Evolutionary conservation across 2,113 vertebrate genomes (phyloP).

Genomic region (Cygnus atratus): DNA sequence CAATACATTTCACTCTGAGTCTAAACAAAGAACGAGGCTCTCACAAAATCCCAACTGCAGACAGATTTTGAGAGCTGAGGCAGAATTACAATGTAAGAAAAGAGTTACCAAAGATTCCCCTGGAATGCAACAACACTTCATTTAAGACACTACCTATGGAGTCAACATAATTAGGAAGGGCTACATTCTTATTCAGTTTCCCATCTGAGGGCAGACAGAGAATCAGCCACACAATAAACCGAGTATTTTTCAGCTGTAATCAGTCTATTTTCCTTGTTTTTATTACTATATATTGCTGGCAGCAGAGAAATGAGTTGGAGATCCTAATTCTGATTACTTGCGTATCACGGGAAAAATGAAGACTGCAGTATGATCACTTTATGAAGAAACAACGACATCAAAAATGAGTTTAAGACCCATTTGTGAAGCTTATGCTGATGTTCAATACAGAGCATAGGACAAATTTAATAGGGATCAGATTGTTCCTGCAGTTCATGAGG

Average conservation of each 20-base stretch:
- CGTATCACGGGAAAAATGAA: neutral
- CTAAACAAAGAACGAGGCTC: slow-evolving; percentile 18
- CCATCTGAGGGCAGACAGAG: neutral
- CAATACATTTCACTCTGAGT: neutral
- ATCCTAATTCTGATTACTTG: neutral
- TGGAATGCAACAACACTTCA: neutral
- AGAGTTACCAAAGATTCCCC: neutral
- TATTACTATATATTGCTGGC: neutral
- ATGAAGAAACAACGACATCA: neutral
- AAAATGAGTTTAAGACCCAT: neutral
- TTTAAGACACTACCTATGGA: neutral
- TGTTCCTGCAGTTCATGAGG: neutral
- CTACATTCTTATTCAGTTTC: neutral
- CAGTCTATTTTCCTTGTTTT: neutral
- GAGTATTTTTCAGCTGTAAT: slow-evolving; percentile 6
- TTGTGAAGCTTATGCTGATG: neutral
- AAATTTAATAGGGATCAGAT: neutral
- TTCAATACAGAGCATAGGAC: neutral
- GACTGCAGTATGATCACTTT: neutral
- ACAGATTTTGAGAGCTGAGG: neutral
- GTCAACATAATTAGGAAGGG: neutral
- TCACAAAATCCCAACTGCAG: neutral
- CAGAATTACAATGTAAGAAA: neutral
- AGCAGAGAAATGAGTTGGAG: neutral
- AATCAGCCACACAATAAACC: neutral